Evolutionary conservation across 2,888 invertebrate genomes (phyloP).

Genomic region (Oscheius sp.): DNA sequence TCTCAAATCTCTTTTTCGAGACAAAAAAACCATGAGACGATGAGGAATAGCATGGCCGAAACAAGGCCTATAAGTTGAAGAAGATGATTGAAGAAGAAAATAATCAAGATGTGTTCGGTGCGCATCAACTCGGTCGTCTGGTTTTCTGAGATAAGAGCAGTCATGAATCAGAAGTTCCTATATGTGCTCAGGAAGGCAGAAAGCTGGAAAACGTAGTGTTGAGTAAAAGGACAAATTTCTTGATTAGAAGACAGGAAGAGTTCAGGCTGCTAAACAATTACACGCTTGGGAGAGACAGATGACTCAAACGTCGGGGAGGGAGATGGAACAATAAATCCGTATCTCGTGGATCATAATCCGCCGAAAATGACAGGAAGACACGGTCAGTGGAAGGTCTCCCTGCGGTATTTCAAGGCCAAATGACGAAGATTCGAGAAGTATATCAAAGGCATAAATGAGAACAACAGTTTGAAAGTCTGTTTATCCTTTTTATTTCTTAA

Average conservation of each 20-base stretch:
- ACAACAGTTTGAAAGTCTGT: too few species aligned
- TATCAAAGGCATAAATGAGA: too few species aligned
- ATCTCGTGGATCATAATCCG: too few species aligned
- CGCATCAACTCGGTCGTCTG: background rate
- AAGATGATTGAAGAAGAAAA: background rate
- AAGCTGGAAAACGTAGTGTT: background rate
- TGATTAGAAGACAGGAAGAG: background rate
- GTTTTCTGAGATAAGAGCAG: background rate
- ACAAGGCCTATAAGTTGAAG: background rate
- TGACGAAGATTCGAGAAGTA: too few species aligned
- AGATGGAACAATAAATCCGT: too few species aligned
- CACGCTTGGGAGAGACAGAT: background rate
- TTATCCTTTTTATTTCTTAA: too few species aligned
- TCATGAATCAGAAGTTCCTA: slow-evolving; percentile 1
- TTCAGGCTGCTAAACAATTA: background rate
- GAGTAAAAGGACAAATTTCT: background rate
- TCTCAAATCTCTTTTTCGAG: too few species aligned
- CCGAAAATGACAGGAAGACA: too few species aligned
- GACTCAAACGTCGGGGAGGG: too few species aligned
- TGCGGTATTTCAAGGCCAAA: too few species aligned
- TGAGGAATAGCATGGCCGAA: background rate
- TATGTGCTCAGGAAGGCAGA: background rate
- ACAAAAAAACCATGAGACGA: background rate
- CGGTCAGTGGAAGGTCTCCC: too few species aligned
- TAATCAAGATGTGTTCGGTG: background rate